A percentile compares a stretch with the other conserved stretches of the same genome.
These are phyloP conservation scores for Montipora capricornis DNA, from an alignment of 64 coral and sea anemone genomes.

Conservation along the genomic window DNA sequence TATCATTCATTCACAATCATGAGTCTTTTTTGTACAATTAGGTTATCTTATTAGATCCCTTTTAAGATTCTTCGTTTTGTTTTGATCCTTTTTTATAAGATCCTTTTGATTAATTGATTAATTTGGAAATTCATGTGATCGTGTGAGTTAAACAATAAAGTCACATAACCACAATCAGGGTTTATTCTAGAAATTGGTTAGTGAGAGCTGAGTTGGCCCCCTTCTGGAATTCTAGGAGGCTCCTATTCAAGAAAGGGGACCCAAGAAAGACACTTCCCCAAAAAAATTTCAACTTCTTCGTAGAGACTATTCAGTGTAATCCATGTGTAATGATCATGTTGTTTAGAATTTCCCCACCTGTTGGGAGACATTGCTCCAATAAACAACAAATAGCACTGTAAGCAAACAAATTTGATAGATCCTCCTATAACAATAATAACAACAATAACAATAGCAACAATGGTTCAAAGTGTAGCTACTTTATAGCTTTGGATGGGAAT, in stretches of 20 bases:
- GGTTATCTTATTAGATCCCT: too few species aligned
- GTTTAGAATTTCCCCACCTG: neutral
- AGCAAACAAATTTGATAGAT: neutral
- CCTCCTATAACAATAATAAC: neutral
- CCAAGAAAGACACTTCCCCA: neutral
- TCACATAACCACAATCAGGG: neutral
- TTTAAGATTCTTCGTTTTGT: too few species aligned
- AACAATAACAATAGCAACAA: neutral
- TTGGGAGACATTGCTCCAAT: neutral
- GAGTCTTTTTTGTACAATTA: too few species aligned
- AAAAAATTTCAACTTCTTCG: neutral
- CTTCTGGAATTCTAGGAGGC: neutral
- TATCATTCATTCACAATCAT: too few species aligned
- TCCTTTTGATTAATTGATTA: too few species aligned
- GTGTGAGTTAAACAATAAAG: neutral
- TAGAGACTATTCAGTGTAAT: neutral
- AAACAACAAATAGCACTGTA: constrained; percentile 10
- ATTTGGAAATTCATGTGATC: neutral
- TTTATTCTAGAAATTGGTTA: neutral
- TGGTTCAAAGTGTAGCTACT: neutral
- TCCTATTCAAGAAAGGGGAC: neutral
- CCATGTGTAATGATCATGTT: neutral
- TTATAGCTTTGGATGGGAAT: neutral
- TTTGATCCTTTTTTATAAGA: too few species aligned
- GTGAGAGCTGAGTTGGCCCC: neutral